Evolutionary conservation across 2,113 vertebrate species (phyloP), one percentile per base, ranked within the genome.

Genomic region (Poeciliopsis turrubarensis): DNA sequence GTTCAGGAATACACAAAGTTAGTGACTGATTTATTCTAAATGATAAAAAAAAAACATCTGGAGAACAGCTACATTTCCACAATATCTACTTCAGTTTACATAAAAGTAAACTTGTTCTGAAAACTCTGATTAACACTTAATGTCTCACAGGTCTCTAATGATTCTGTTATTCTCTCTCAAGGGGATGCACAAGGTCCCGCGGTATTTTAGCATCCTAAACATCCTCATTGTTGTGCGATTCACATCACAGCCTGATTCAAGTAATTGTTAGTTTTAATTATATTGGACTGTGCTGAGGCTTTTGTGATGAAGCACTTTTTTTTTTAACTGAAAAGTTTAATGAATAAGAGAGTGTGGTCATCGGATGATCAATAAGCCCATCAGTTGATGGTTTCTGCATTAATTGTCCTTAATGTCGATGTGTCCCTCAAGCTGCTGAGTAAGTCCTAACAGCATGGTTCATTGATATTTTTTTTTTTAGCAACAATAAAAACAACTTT

Each of bases 301-400:
- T 70, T 86, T 80, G 80, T 37, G 78, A 70, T 37, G 84, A 77
- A 88, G 73, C 81, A 79, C 67, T 92, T 91, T 87, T 89, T 66
- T 83, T 85, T 12, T 10, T 0, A 37, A 87, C 87, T 89, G 86
- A 91, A 80, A 68, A 60, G 19, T 68, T 73, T 84, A 86, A 92
- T 89, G 89, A 89, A 91, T 78, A 78, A 77, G 66, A 73, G 87
- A 89, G 70, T 70, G 82, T 70, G 78, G 75, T 78, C 64, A 70
- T 22, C 13, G 79, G 79, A 80, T 72, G 75, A 92, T 93, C 89
- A 79, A 92, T 93, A 88, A 60, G 26, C 39, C 37, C 68, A 75
- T 85, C 75, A 72, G 69, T 62, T 47, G 76, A 79, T 2, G 82
- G 79, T 77, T 81, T 70, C 54, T 51, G 65, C 76, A 82, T 85